Conservation (phyloP, 1,140 invertebrate genomes). For the Caenorhabditis elegans region WBcel235 BX284602.5:6586001-6586500, state of each 20-base stretch:
- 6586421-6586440: not conserved
- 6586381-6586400: slow-evolving; percentile 70
- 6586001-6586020: not conserved
- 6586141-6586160: not conserved
- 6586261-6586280: slow-evolving; percentile 88
- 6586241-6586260: not conserved
- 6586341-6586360: slow-evolving; percentile 74
- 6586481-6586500: slow-evolving; percentile 94
- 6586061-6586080: slow-evolving; percentile 84
- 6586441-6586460: not conserved
- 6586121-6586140: not conserved
- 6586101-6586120: slow-evolving; percentile 82
- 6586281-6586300: slow-evolving; percentile 97
- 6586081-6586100: slow-evolving; percentile 94
- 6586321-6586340: slow-evolving; percentile 83
- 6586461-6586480: slow-evolving; percentile 63
- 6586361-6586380: slow-evolving; percentile 94
- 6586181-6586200: slow-evolving; percentile 41
- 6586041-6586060: slow-evolving; percentile 86
- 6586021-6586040: slow-evolving; percentile 74
- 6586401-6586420: not conserved
- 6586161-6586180: slow-evolving; percentile 36
- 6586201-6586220: slow-evolving; percentile 41
- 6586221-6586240: not conserved
- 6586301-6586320: slow-evolving; percentile 96